phyloP scores from a whole-genome alignment of 2,888 invertebrate species.

The Chrysomela aeneicollis region DNA sequence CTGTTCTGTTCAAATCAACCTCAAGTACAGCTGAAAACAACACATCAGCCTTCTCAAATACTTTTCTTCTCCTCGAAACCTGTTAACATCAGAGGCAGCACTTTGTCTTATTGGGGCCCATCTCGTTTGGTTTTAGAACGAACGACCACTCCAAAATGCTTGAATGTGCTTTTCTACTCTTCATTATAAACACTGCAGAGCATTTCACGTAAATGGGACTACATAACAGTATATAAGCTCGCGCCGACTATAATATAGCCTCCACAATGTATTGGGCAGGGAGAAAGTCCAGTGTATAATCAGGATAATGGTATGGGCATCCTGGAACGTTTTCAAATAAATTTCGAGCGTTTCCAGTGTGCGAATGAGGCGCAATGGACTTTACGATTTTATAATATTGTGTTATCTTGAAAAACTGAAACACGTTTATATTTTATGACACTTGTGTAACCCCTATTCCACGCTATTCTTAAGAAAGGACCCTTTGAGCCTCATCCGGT shows the following conservation, averaged over 20 bases:
- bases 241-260: conserved; percentile 43
- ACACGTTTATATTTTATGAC: too few relatives aligned
- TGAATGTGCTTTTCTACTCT: conserved; percentile 56
- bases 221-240: conserved; percentile 56
- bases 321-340: conserved; percentile 2
- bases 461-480: too few relatives aligned
- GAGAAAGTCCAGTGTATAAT: conserved; percentile 42
- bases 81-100: conserved; percentile 48
- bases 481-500: too few relatives aligned
- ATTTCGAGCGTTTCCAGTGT: neutral
- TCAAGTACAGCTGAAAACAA: neutral
- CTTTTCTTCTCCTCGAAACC: conserved; percentile 11
- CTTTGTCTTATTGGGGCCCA: conserved; percentile 59
- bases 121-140: conserved; percentile 54
- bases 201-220: conserved; percentile 55
- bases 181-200: conserved; percentile 56
- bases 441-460: too few relatives aligned
- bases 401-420: too few relatives aligned
- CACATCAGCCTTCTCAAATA: conserved; percentile 19
- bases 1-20: too few relatives aligned
- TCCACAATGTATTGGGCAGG: conserved; percentile 17
- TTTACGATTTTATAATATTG: neutral
- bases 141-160: conserved; percentile 50
- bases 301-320: conserved; percentile 42
- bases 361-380: neutral